Base-by-base conservation (phyloP, 2,888 invertebrate species). In the Hoplodrina blanda region DNA sequence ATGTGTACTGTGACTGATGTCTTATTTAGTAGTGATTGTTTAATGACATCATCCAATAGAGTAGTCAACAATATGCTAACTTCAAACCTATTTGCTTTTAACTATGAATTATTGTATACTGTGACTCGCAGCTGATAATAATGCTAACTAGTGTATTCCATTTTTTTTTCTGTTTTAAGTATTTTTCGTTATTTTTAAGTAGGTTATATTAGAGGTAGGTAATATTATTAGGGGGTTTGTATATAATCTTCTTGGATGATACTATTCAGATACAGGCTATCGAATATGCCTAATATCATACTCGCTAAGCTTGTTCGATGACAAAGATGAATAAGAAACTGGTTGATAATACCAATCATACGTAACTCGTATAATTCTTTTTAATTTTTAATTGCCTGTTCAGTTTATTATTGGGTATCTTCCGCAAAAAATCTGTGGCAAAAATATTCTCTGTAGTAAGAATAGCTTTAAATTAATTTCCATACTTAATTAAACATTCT, bases 21-120 rank as follows among this genome's bases (percentile, higher is more conserved):
- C 53, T 69, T 61, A 68, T 62, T 60, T 20, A 52, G 57, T 68
- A 62, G 37, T 61, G 61, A 63, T 65, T 62, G 33, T 64, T 41
- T 60, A 65, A 61, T 82, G 84, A 84, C 69, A 65, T 82, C 84
- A 84, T 69, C 49, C 13, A 52, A 50, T 55, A 33, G 4, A 52
- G 67, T 71, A 72, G 63, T 74, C 68, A 76, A 55, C 57, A 55
- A 62, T 59, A 17, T 66, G 52, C 55, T 37, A 70, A 30, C 50
- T 49, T 44, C 19, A 41, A 30, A 55, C 11, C 44, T 70, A 67
- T 50, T 37, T 25, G 50, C 11, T 37, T 19, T 17, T 20, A n/a
- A 25, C 33, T 62, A 20, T 69, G 20, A 37, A 37, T n/a, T 57
- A 10, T 33, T 52, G 20, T 74, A 44, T 44, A 1, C 30, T n/a